Conservation (phyloP, 2,888 invertebrate genomes). For the Lycia hirtaria region DNA sequence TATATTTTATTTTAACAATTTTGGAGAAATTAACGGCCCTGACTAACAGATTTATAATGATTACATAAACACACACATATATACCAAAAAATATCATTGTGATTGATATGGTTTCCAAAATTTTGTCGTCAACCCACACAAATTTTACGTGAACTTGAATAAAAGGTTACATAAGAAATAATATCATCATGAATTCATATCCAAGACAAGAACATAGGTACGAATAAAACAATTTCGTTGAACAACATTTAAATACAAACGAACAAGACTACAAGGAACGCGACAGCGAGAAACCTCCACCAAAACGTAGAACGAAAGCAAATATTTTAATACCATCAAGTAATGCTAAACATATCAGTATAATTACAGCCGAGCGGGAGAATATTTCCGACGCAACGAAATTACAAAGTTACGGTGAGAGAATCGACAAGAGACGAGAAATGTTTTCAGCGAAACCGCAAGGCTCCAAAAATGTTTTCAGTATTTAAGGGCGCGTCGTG, state of each 20-base stretch:
- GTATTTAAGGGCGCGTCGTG: conserved; percentile 57
- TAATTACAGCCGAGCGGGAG: conserved; percentile 30
- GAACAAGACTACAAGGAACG: neutral
- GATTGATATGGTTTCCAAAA: too few species aligned
- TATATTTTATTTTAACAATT: too few species aligned
- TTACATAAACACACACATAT: too few species aligned
- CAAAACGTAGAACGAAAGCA: conserved; percentile 13
- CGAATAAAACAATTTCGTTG: too few species aligned
- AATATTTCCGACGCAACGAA: conserved; percentile 44
- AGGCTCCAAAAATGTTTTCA: conserved; percentile 71
- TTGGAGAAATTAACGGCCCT: too few species aligned
- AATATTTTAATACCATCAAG: conserved; percentile 21
- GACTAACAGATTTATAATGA: too few species aligned
- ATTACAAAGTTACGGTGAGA: conserved; percentile 57
- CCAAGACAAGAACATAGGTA: too few species aligned
- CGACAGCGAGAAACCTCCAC: neutral
- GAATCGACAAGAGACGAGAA: conserved; percentile 61
- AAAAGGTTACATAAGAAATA: too few species aligned
- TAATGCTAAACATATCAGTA: conserved; percentile 25
- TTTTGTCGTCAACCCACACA: too few species aligned
- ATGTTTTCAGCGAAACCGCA: conserved; percentile 65
- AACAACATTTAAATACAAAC: neutral
- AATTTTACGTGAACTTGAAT: too few species aligned
- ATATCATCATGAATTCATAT: too few species aligned
- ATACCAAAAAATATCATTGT: too few species aligned